A percentile compares a stretch with the other conserved stretches of the same genome.
These are phyloP conservation scores for Pangasianodon gigas DNA, from an alignment of 2,113 vertebrate genomes.

Conservation along the genomic window DNA sequence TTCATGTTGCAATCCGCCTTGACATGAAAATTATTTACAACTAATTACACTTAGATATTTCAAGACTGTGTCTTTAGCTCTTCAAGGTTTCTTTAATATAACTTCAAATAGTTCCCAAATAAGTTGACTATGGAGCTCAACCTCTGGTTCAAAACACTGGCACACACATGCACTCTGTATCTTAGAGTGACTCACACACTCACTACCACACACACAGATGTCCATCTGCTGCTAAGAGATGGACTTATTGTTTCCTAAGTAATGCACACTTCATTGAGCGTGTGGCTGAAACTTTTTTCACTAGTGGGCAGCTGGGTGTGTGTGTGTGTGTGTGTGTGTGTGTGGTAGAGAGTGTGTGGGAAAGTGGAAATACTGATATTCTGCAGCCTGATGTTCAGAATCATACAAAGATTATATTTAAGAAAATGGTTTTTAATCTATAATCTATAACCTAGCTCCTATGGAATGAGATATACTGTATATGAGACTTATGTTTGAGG, in stretches of 20 bases:
- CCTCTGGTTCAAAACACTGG: not conserved
- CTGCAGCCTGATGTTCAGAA: too few relatives aligned
- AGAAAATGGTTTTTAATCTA: too few relatives aligned
- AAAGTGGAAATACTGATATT: too few relatives aligned
- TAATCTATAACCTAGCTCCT: too few relatives aligned
- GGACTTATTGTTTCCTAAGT: slow-evolving; percentile 47
- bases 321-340: too few relatives aligned
- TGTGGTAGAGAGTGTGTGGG: too few relatives aligned
- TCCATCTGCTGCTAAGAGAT: slow-evolving; percentile 55
- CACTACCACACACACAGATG: not conserved
- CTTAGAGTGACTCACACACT: not conserved
- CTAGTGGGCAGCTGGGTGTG: too few relatives aligned
- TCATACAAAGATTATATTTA: too few relatives aligned
- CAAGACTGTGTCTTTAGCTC: not conserved
- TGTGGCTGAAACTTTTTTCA: slow-evolving; percentile 38
- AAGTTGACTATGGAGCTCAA: not conserved
- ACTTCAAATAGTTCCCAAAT: not conserved
- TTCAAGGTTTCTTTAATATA: not conserved
- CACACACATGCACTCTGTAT: not conserved
- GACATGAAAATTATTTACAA: not conserved
- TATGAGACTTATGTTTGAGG: too few relatives aligned
- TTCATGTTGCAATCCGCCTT: not conserved
- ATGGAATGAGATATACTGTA: too few relatives aligned
- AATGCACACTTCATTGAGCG: slow-evolving; percentile 42
- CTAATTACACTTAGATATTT: not conserved